Base-by-base conservation (phyloP, 2,888 invertebrate genomes). In the Drosophila prostipennis region DNA sequence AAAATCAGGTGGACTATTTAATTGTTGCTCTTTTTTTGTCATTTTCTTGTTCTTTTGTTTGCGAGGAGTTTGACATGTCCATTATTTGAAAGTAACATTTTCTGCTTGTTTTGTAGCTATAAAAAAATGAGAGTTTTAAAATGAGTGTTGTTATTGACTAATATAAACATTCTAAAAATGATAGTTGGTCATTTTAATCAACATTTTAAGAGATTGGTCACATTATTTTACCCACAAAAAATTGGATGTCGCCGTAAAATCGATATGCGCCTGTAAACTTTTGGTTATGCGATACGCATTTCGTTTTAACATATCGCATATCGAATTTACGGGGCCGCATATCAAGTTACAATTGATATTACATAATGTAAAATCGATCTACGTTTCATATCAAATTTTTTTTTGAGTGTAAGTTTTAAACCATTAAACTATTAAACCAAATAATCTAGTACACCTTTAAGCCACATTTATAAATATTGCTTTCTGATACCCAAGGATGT, bases 1-100 rank as follows among this genome's bases (percentile, higher is more conserved):
- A 63, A 37, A 16, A 10, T 16, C 51, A 51, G 57, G 54, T 69
- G 57, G 19, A 11, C 8, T 59, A 36, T 46, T 55, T 56, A 52
- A 39, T 55, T 56, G 51, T 59, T 53, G 10, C 36, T 16, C 14
- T 36, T 42, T 36, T 19, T 16, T 11, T 59, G n/a, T 32, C 11
- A 8, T 32, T 46, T 7, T 26, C 26, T 26, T 4, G 26, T 39
- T 39, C 11, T 34, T 63, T 57, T 49, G 19, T 54, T 55, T 43
- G 29, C 39, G 5, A 19, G 48, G 11, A 36, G 26, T 51, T 69
- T 68, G 53, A 58, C 58, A 58, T 54, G 43, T 52, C 16, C 39
- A 39, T 69, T 58, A 34, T 48, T 55, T 39, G 13, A 39, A 43
- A 51, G 39, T 40, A 13, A 16, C 19, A 48, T 43, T 48, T 16